Percentiles rank a stretch among this genome's conserved stretches.
Evolutionary conservation across 2,888 invertebrate genomes (phyloP).

Genomic region (Dorcus hopei): DNA sequence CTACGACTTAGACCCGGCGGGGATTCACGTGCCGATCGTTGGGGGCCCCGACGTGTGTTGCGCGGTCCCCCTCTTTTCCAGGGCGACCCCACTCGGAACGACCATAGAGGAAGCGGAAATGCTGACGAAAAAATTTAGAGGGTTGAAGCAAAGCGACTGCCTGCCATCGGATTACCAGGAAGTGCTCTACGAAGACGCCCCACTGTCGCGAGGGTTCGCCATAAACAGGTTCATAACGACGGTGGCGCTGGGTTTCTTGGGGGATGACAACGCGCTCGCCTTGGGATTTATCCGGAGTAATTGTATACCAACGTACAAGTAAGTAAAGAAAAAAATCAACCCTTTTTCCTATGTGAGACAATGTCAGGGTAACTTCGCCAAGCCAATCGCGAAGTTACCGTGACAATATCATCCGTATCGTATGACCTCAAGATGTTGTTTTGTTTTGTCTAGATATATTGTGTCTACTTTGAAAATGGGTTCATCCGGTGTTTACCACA

Average conservation of each 20-base stretch:
- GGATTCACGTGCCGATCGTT: conserved; percentile 60
- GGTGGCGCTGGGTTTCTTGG: conserved; percentile 42
- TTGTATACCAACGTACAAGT: conserved; percentile 38
- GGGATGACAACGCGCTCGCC: conserved; percentile 35
- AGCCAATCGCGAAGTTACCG: too few species aligned
- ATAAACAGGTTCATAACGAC: conserved; percentile 40
- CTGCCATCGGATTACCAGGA: conserved; percentile 1
- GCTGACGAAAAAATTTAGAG: conserved; percentile 20
- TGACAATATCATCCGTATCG: too few species aligned
- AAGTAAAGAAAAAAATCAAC: conserved; percentile 26
- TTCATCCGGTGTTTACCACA: conserved; percentile 50
- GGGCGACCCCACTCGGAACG: conserved; percentile 51
- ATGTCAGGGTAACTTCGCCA: not conserved
- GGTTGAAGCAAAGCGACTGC: conserved; percentile 8
- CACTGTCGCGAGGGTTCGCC: conserved; percentile 35
- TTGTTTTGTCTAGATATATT: conserved; percentile 34
- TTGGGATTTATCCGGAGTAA: conserved; percentile 40
- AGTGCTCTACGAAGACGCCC: conserved; percentile 13
- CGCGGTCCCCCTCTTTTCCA: conserved; percentile 63
- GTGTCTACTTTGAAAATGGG: conserved; percentile 50
- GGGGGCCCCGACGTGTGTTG: conserved; percentile 66
- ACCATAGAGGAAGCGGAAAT: conserved; percentile 38
- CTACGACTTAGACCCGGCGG: conserved; percentile 55
- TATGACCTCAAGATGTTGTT: too few species aligned
- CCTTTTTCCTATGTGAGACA: not conserved